Conservation (phyloP, 2,797 vertebrate genomes). For the Lemur catta region DNA sequence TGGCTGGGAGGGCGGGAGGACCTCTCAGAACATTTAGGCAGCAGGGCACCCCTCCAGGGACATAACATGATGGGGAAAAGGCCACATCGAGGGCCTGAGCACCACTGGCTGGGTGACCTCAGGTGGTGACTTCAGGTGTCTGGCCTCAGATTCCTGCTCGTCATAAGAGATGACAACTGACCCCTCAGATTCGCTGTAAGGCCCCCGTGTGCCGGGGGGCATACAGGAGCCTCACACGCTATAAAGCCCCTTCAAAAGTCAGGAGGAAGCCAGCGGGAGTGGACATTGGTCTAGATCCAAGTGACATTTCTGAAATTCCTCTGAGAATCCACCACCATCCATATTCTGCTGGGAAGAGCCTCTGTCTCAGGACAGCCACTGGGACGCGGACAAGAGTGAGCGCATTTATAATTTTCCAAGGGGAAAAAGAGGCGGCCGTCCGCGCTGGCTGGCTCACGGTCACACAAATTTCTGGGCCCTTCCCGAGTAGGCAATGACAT, state of each 20-base stretch:
- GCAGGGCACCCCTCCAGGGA: neutral
- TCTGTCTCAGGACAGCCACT: neutral
- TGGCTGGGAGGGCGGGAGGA: neutral
- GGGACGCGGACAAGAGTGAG: neutral
- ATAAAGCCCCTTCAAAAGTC: neutral
- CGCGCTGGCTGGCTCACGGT: constrained; percentile 42
- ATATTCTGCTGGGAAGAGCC: neutral
- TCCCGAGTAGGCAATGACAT: constrained; percentile 82
- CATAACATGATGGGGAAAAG: neutral
- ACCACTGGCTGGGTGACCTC: neutral
- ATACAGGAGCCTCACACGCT: accelerated
- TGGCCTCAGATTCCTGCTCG: neutral
- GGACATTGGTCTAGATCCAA: neutral
- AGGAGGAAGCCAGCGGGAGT: neutral
- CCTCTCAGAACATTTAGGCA: neutral
- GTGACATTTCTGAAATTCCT: neutral
- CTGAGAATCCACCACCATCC: neutral
- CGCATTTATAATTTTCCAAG: neutral
- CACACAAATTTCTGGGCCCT: constrained; percentile 74
- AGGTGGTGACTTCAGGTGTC: neutral
- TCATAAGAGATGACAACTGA: neutral
- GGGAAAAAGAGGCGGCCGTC: neutral
- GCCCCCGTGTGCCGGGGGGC: too few species aligned
- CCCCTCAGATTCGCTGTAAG: neutral
- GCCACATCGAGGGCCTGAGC: neutral